Percentiles rank a stretch among this genome's conserved stretches.
These are phyloP conservation scores for Campoletis raptor DNA, from an alignment of 2,888 invertebrate species.

Conservation along the genomic window DNA sequence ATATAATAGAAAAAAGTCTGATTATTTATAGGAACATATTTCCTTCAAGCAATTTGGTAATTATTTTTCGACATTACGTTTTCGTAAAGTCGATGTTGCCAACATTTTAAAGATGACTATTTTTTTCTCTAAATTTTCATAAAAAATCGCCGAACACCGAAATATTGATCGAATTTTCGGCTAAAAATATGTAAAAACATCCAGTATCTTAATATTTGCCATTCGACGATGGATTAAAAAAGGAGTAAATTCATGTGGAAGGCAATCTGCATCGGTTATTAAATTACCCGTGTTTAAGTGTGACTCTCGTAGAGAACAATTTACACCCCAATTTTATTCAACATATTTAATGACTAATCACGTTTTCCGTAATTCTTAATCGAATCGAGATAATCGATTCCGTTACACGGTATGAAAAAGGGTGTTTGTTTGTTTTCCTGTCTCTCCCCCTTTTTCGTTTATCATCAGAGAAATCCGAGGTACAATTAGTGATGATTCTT, in stretches of 20 bases:
- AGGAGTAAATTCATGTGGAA: conserved; percentile 24
- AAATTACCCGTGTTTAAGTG: conserved; percentile 40
- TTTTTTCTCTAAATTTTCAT: neutral
- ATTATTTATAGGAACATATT: neutral
- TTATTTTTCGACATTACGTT: neutral
- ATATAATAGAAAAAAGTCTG: neutral
- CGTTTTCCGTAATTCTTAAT: conserved; percentile 6
- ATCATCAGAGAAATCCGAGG: conserved; percentile 22
- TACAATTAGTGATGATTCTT: conserved; percentile 41
- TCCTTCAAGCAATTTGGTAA: neutral
- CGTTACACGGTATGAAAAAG: conserved; percentile 24
- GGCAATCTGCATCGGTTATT: conserved; percentile 45
- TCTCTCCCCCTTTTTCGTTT: conserved; percentile 22
- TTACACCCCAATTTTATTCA: conserved; percentile 39
- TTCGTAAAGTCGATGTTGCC: neutral
- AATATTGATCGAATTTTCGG: neutral
- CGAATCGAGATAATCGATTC: conserved; percentile 29
- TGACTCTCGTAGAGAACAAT: conserved; percentile 54
- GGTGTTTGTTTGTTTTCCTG: conserved; percentile 12
- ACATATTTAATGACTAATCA: conserved; percentile 44
- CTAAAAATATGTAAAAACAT: neutral
- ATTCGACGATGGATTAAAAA: conserved; percentile 20
- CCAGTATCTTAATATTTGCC: conserved; percentile 3
- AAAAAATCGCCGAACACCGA: neutral
- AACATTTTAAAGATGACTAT: neutral